These are phyloP conservation scores for Cantharis flavilabris DNA, from an alignment of 2,888 invertebrate species.

Conservation along the genomic window DNA sequence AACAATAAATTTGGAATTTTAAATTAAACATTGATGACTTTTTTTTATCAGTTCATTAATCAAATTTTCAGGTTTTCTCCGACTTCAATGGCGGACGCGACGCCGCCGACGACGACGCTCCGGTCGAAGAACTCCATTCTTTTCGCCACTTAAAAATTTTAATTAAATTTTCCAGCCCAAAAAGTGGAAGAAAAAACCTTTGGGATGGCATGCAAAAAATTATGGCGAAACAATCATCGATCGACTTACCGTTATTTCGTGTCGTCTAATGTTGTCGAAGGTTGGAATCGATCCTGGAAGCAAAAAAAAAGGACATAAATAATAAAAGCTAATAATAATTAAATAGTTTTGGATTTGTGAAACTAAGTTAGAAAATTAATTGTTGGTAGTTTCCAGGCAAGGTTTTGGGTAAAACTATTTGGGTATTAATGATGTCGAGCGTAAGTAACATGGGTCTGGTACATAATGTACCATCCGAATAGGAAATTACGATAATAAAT, in stretches of 20 bases:
- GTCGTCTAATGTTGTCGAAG: not conserved
- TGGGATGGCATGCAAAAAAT: not conserved
- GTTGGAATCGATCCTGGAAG: not conserved
- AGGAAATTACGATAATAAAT: constrained; percentile 38
- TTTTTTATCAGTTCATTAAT: not conserved
- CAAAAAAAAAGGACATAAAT: not conserved
- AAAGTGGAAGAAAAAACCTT: not conserved
- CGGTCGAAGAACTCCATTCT: not conserved
- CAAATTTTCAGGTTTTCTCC: not conserved
- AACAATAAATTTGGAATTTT: not conserved
- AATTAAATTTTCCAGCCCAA: not conserved
- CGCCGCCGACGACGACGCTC: not conserved
- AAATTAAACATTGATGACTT: not conserved
- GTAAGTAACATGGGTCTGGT: constrained; percentile 24
- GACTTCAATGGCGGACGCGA: not conserved
- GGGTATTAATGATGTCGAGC: constrained; percentile 21
- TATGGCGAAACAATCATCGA: not conserved
- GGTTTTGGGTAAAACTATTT: constrained; percentile 7
- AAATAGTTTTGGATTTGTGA: constrained; percentile 2
- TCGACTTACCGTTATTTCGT: not conserved
- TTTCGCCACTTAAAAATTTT: not conserved
- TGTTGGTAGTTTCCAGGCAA: constrained; percentile 10
- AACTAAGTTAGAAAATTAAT: constrained; percentile 9
- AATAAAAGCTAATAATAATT: not conserved
- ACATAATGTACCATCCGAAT: constrained; percentile 25